Evolutionary conservation across 2,797 vertebrate species (phyloP).

Genomic region (Leontopithecus rosalia): DNA sequence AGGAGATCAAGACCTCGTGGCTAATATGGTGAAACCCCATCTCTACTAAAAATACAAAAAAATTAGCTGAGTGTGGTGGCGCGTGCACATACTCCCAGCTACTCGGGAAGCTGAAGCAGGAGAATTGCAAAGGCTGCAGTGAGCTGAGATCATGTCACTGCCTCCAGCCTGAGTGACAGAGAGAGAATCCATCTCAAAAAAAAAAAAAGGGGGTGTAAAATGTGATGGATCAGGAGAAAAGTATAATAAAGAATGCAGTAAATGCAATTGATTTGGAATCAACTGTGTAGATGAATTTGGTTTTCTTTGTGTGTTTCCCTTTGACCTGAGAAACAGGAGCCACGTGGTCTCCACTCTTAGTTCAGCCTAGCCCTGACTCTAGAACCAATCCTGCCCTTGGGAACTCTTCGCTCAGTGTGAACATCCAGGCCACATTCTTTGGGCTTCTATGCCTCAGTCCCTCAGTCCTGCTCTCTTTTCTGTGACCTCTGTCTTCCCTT

Average conservation of each 20-base stretch:
- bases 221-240: background rate
- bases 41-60: too few species aligned
- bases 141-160: too few species aligned
- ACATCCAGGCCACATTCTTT: fast-evolving
- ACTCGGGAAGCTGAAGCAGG: too few species aligned
- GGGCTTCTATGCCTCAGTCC: background rate
- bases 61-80: too few species aligned
- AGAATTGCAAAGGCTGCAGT: too few species aligned
- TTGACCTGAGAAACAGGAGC: background rate
- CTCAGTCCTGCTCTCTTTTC: too few species aligned
- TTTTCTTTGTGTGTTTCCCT: background rate
- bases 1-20: too few species aligned
- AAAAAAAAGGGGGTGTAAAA: background rate
- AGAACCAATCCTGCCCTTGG: background rate
- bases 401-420: background rate
- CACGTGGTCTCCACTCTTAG: background rate
- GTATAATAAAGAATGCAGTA: background rate
- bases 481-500: background rate
- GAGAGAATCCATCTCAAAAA: too few species aligned
- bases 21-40: too few species aligned
- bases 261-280: background rate
- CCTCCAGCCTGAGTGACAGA: too few species aligned
- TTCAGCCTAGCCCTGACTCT: background rate
- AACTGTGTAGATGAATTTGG: background rate
- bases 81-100: too few species aligned